Base-by-base conservation (phyloP, 2,888 invertebrate genomes). In the Diachrysia chrysitis region DNA sequence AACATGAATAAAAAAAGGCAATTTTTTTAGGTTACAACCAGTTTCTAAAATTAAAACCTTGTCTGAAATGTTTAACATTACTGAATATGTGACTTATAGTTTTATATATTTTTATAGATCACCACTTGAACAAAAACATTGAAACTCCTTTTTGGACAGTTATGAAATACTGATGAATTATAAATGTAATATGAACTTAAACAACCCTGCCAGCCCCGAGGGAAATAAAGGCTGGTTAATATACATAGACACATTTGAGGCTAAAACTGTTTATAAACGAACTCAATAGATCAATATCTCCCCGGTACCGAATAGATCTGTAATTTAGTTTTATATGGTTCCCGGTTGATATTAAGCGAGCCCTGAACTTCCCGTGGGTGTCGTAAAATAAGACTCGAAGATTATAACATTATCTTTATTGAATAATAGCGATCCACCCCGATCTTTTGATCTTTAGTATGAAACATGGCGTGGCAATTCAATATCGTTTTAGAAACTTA, bases 361-460 rank as follows among this genome's bases (percentile, higher is more conserved):
- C 35, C 62, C 19, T 58, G 42, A 9, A 37, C 25, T 29, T 35
- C 71, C 73, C 71, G 7, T 19, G 67, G 76, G 67, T 46, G n/a
- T 63, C 76, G 63, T 71, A 67, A 71, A 76, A 63, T 48, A 62
- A 60, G 51, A 32, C 59, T 51, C 29, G 59, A 51, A 63, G 54
- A 71, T 71, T 53, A 61, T 63, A 66, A 51, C 58, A 58, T 58
- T 46, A 58, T 71, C 67, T 74, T 67, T 71, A 58, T 60, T 66
- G 32, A 62, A 63, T 64, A 63, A 76, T n/a, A 32, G 12, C 42
- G 16, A 42, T 12, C 48, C 21, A 51, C 48, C 48, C 48, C 48
- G 48, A 19, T 21, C 48, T 19, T 21, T 19, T 12, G 48, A 21
- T 51, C 21, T 51, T 51, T 51, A 21, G 48, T 21, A 51, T 51